Percentiles rank a stretch among this genome's conserved stretches.
Conservation (phyloP, 2,113 vertebrate genomes). For the human (Homo sapiens) region DNA sequence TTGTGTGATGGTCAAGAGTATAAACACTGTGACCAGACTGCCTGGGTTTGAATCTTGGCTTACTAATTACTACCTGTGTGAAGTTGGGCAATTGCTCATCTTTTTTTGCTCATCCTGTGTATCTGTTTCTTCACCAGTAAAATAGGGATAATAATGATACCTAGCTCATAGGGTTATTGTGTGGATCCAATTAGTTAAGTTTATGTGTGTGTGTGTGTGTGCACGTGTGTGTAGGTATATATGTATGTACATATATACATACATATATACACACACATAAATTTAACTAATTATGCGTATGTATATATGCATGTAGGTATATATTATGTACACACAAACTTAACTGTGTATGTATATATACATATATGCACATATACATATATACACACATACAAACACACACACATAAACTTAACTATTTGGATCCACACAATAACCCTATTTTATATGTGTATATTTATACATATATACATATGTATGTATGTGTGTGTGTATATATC, state of each 20-base stretch:
- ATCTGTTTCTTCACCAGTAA: slow-evolving; percentile 31
- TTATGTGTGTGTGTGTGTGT: neutral
- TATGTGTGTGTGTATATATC: neutral
- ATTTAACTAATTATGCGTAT: neutral
- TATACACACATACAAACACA: too few species aligned
- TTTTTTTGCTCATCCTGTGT: neutral
- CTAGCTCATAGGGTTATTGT: neutral
- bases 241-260: neutral
- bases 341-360: too few species aligned
- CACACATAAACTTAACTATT: too few species aligned
- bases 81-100: neutral
- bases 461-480: too few species aligned
- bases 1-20: too few species aligned
- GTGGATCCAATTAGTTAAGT: neutral
- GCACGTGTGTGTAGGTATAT: neutral
- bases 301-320: too few species aligned
- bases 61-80: neutral
- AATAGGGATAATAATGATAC: neutral
- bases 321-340: too few species aligned
- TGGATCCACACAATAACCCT: too few species aligned
- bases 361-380: too few species aligned
- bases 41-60: neutral
- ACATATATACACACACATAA: neutral
- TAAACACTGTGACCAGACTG: neutral
- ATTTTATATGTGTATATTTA: too few species aligned